These are phyloP conservation scores for Drosophila pectinifera DNA, from an alignment of 1,140 invertebrate genomes.

Conservation along the genomic window DNA sequence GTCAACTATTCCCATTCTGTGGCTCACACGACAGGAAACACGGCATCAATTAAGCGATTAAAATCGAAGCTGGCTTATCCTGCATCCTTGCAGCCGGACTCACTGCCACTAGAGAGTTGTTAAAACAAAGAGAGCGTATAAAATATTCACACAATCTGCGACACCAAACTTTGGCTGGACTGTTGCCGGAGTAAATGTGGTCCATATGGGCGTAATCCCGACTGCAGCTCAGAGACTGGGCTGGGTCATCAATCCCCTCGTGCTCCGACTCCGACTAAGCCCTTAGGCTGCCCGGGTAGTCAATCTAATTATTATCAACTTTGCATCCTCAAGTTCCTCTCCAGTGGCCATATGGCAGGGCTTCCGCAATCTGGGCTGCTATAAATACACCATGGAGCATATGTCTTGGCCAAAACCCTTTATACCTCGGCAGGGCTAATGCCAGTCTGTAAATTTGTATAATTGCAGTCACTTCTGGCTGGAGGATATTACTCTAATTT, in stretches of 20 bases:
- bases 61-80: neutral
- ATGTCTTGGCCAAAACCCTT: slow-evolving; percentile 10
- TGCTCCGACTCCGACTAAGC: neutral
- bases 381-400: slow-evolving; percentile 38
- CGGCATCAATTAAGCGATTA: slow-evolving; percentile 2
- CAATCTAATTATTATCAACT: slow-evolving; percentile 52
- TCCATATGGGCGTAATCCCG: slow-evolving; percentile 16
- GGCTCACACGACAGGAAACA: too few species aligned
- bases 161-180: slow-evolving; percentile 30
- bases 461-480: slow-evolving; percentile 12
- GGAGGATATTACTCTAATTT: slow-evolving; percentile 51
- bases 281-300: slow-evolving; percentile 5
- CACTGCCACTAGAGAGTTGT: neutral
- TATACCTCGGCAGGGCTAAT: too few species aligned
- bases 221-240: slow-evolving; percentile 10
- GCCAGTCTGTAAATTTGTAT: neutral
- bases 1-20: too few species aligned
- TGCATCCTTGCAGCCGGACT: neutral
- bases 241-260: neutral
- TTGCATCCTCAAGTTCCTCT: slow-evolving; percentile 12
- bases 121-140: neutral
- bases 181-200: slow-evolving; percentile 11
- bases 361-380: slow-evolving; percentile 9
- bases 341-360: slow-evolving; percentile 23
- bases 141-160: slow-evolving; percentile 28